Percentiles rank a stretch among this genome's conserved stretches.
Conservation (phyloP, 2,888 invertebrate species). For the Agonopterix heracliana region DNA sequence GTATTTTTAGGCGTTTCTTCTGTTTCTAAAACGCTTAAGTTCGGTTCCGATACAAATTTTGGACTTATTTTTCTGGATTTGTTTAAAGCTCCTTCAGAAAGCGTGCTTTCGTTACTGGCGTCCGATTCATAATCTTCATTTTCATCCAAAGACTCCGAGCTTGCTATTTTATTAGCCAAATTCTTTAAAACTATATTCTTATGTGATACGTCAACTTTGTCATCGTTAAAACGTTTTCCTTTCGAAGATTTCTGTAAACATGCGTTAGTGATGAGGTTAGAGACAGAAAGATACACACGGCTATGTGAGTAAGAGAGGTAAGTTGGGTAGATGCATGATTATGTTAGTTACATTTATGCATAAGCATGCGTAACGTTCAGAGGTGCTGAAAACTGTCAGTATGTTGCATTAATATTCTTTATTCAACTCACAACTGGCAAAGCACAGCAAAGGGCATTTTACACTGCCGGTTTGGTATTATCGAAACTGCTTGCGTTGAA, state of each 20-base stretch:
- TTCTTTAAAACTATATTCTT: constrained; percentile 66
- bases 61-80: constrained; percentile 55
- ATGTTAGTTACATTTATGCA: constrained; percentile 9
- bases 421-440: too few species aligned
- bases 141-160: constrained; percentile 52
- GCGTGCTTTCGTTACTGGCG: constrained; percentile 59
- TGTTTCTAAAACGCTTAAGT: constrained; percentile 53
- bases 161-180: constrained; percentile 61
- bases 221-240: constrained; percentile 53
- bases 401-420: too few species aligned
- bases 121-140: constrained; percentile 57
- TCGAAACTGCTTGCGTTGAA: too few species aligned
- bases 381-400: too few species aligned
- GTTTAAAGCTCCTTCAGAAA: constrained; percentile 61
- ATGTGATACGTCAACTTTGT: constrained; percentile 59
- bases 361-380: background rate
- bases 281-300: constrained; percentile 31
- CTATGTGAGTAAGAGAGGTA: constrained; percentile 12
- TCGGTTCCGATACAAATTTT: constrained; percentile 69
- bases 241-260: constrained; percentile 59
- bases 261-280: constrained; percentile 17
- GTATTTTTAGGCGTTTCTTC: constrained; percentile 65
- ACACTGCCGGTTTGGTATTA: too few species aligned
- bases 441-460: too few species aligned
- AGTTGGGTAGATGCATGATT: constrained; percentile 19